These are phyloP conservation scores for Sycophila sp. DNA, from an alignment of 1,140 invertebrate species.

Conservation along the genomic window DNA sequence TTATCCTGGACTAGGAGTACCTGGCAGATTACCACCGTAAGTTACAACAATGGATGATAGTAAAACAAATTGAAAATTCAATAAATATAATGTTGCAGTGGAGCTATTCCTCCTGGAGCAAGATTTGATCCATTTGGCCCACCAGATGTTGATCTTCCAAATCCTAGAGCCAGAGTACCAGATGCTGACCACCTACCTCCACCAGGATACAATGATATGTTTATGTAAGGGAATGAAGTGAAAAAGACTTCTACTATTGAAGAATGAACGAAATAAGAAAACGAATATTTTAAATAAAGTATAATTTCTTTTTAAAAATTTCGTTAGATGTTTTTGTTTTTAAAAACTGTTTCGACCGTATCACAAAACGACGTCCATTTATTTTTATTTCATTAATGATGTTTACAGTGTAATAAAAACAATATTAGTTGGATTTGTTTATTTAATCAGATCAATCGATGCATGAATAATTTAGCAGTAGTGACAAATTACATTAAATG, in stretches of 20 bases:
- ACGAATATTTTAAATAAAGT: slow-evolving; percentile 29
- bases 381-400: slow-evolving; percentile 51
- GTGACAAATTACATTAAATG: slow-evolving; percentile 51
- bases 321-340: slow-evolving; percentile 15
- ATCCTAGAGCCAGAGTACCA: slow-evolving; percentile 61
- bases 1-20: slow-evolving; percentile 63
- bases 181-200: slow-evolving; percentile 81
- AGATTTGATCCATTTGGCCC: slow-evolving; percentile 86
- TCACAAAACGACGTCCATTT: slow-evolving; percentile 56
- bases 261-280: slow-evolving; percentile 2
- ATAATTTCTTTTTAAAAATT: slow-evolving; percentile 5
- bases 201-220: slow-evolving; percentile 81
- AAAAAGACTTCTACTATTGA: background rate
- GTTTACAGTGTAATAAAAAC: slow-evolving; percentile 53
- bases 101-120: slow-evolving; percentile 78
- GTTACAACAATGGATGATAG: slow-evolving; percentile 35
- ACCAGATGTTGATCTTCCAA: slow-evolving; percentile 63
- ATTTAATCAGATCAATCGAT: slow-evolving; percentile 7
- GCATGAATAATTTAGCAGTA: slow-evolving; percentile 11
- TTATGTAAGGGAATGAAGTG: slow-evolving; percentile 69
- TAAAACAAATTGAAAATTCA: background rate
- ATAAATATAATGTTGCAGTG: slow-evolving; percentile 61
- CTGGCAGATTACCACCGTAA: slow-evolving; percentile 70
- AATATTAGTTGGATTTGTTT: slow-evolving; percentile 2
- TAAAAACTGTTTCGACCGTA: slow-evolving; percentile 34